phyloP scores from a whole-genome alignment of 2,113 vertebrate genomes.

The Clarias macrocephalus region DNA sequence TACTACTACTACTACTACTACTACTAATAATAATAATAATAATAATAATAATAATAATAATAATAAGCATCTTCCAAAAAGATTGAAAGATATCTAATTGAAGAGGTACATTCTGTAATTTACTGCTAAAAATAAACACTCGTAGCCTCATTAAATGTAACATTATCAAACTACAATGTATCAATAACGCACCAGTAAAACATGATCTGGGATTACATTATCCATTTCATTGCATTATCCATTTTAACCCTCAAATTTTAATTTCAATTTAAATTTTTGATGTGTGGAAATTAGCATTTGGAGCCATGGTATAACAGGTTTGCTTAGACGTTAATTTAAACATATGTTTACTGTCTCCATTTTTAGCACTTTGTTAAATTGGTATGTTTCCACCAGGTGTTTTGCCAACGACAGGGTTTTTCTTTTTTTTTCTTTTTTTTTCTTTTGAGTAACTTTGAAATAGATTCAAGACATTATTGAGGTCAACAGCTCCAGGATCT shows the following conservation, averaged over 20 bases:
- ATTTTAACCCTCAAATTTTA: neutral
- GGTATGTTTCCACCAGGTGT: neutral
- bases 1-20: no score
- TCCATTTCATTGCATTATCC: no score
- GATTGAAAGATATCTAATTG: neutral
- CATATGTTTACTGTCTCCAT: neutral
- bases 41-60: no score
- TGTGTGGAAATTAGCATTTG: neutral
- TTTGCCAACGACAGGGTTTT: neutral
- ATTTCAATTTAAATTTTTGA: neutral
- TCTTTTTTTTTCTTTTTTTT: no score
- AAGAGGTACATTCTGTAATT: conserved; percentile 26
- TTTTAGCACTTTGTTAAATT: neutral
- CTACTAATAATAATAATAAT: no score
- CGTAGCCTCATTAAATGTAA: conserved; percentile 44
- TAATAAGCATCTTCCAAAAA: neutral
- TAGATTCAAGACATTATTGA: conserved; percentile 7
- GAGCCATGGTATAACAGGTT: neutral
- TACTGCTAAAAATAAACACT: conserved; percentile 31
- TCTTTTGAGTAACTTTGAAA: neutral
- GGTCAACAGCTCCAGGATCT: conserved; percentile 3
- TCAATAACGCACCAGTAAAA: conserved; percentile 43
- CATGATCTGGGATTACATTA: neutral
- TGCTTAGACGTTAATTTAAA: neutral
- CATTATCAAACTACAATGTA: conserved; percentile 38